Conservation (phyloP, 2,888 invertebrate genomes). For the Cerastis leucographa region DNA sequence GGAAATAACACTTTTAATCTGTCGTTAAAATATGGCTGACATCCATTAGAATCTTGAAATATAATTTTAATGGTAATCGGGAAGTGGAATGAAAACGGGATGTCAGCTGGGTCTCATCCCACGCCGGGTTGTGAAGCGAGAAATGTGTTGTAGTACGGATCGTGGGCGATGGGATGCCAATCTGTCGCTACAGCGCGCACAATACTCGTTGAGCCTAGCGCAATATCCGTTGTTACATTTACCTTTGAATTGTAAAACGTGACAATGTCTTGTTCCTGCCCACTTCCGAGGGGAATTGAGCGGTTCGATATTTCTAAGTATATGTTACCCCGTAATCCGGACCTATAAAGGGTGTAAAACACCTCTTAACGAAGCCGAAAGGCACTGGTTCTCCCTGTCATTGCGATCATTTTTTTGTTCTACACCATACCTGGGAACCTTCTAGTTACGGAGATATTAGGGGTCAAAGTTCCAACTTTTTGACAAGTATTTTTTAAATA, state of each 20-base stretch:
- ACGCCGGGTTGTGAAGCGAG: conserved; percentile 59
- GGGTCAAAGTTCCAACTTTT: too few relatives aligned
- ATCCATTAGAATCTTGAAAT: conserved; percentile 33
- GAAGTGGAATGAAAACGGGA: conserved; percentile 49
- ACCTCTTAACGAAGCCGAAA: too few relatives aligned
- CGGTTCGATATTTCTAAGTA: conserved; percentile 9
- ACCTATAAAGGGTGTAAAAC: too few relatives aligned
- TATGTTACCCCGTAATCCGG: too few relatives aligned
- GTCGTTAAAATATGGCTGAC: conserved; percentile 18
- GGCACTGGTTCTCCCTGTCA: too few relatives aligned
- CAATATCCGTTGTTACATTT: conserved; percentile 37
- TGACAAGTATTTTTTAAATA: too few relatives aligned
- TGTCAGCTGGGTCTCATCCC: conserved; percentile 63
- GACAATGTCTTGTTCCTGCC: conserved; percentile 23
- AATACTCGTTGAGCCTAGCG: conserved; percentile 30
- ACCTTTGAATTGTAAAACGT: conserved; percentile 33
- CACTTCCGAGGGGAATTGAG: conserved; percentile 21
- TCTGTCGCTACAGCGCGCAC: conserved; percentile 48
- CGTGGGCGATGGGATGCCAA: conserved; percentile 55
- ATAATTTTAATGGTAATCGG: conserved; percentile 41
- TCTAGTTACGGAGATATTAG: too few relatives aligned
- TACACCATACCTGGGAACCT: too few relatives aligned
- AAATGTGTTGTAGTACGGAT: conserved; percentile 52
- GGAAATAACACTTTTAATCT: conserved; percentile 26
- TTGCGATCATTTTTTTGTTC: too few relatives aligned